Evolutionary conservation across 2,888 invertebrate genomes (phyloP).

Genomic region (Orthosia cruda): DNA sequence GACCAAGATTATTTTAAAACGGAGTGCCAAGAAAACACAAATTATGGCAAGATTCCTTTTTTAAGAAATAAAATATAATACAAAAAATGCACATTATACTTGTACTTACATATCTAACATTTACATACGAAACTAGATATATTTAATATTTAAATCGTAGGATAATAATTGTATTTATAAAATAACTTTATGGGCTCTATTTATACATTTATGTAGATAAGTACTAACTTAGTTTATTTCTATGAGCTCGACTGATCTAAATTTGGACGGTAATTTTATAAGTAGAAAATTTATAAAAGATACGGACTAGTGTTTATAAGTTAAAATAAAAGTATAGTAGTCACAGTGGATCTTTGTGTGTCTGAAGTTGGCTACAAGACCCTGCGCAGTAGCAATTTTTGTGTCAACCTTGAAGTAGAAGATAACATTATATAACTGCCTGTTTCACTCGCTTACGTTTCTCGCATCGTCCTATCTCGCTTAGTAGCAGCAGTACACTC

Average conservation of each 20-base stretch:
- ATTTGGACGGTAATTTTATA: conserved; percentile 6
- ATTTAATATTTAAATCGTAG: background rate
- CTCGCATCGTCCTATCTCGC: too few species aligned
- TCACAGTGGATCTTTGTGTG: too few species aligned
- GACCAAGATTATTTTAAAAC: background rate
- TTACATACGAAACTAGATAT: conserved; percentile 3
- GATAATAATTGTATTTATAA: conserved; percentile 11
- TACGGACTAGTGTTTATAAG: background rate
- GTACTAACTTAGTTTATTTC: background rate
- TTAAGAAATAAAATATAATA: background rate
- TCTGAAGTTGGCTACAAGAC: too few species aligned
- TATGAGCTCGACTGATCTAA: background rate
- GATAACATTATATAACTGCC: too few species aligned
- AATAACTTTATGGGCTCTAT: background rate
- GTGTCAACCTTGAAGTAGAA: too few species aligned
- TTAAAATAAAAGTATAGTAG: too few species aligned
- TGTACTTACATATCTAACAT: background rate
- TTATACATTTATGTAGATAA: background rate
- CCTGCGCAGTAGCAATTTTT: too few species aligned
- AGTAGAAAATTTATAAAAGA: background rate
- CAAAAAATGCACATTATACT: conserved; percentile 16
- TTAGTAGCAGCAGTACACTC: too few species aligned
- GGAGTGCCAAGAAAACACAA: background rate
- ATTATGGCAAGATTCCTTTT: background rate
- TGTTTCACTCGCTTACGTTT: too few species aligned